Percentiles rank a stretch among this genome's conserved stretches.
These are phyloP conservation scores for Danio tinwini DNA, from an alignment of 2,797 vertebrate genomes.

Conservation along the genomic window DNA sequence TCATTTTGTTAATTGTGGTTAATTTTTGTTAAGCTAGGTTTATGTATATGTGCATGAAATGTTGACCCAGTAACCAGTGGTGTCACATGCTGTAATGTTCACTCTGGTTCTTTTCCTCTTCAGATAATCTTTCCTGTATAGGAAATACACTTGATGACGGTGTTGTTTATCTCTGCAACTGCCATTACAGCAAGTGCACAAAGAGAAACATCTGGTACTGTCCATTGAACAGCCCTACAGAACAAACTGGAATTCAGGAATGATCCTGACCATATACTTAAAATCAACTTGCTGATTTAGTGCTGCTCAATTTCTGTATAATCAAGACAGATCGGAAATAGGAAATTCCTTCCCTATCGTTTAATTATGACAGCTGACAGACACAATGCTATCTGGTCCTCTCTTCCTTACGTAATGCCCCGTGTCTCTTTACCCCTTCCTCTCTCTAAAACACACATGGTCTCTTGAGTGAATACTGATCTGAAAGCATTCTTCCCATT, in stretches of 20 bases:
- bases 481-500: slow-evolving; percentile 57
- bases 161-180: slow-evolving; percentile 37
- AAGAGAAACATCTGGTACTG: slow-evolving; percentile 36
- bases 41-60: not conserved
- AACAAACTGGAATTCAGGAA: slow-evolving; percentile 25
- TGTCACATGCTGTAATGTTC: slow-evolving; percentile 17
- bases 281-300: slow-evolving; percentile 48
- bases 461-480: slow-evolving; percentile 55
- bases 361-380: slow-evolving; percentile 80
- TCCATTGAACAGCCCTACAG: slow-evolving; percentile 17
- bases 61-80: slow-evolving; percentile 44
- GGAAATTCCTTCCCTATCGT: slow-evolving; percentile 73
- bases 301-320: slow-evolving; percentile 45
- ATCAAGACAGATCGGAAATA: slow-evolving; percentile 69
- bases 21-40: too few relatives aligned
- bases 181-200: not conserved
- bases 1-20: too few relatives aligned
- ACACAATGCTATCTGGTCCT: slow-evolving; percentile 71
- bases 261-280: not conserved
- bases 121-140: slow-evolving; percentile 30
- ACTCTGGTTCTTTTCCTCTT: slow-evolving; percentile 17
- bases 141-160: slow-evolving; percentile 19
- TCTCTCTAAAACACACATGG: not conserved
- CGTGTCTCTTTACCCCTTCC: slow-evolving; percentile 54
- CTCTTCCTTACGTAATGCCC: slow-evolving; percentile 66